These are phyloP conservation scores for Drosophila yakuba DNA, from an alignment of 1,140 invertebrate species.

Conservation along the genomic window DNA sequence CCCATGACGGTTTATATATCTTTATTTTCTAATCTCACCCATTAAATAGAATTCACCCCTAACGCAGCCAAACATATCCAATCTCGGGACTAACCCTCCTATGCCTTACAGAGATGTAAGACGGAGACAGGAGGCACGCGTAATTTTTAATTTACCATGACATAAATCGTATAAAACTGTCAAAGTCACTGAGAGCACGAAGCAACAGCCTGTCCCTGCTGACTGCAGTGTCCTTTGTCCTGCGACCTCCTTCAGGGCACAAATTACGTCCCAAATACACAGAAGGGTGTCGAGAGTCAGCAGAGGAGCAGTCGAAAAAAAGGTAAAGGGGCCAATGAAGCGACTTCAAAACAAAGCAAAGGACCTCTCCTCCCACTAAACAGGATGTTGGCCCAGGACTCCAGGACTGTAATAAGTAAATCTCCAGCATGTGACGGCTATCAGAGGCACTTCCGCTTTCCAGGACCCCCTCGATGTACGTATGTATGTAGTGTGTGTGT, in stretches of 20 bases:
- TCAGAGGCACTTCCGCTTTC: slow-evolving; percentile 72
- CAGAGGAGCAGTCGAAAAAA: slow-evolving; percentile 39
- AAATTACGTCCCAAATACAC: slow-evolving; percentile 71
- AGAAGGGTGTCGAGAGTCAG: slow-evolving; percentile 78
- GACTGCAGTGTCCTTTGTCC: slow-evolving; percentile 36
- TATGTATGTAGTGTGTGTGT: neutral
- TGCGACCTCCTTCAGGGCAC: slow-evolving; percentile 43
- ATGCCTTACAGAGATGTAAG: slow-evolving; percentile 7
- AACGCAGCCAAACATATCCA: slow-evolving; percentile 4
- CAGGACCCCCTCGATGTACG: neutral
- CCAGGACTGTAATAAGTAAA: slow-evolving; percentile 72
- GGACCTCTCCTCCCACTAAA: slow-evolving; percentile 21
- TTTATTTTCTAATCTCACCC: slow-evolving; percentile 51
- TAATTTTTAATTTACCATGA: slow-evolving; percentile 82
- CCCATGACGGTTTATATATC: slow-evolving; percentile 23
- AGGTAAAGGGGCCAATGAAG: slow-evolving; percentile 11
- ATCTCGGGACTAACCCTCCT: slow-evolving; percentile 23
- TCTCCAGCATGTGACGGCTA: slow-evolving; percentile 80
- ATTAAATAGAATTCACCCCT: slow-evolving; percentile 8
- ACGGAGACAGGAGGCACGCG: slow-evolving; percentile 55
- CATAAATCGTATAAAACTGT: slow-evolving; percentile 83
- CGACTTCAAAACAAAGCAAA: slow-evolving; percentile 66
- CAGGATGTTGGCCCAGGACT: slow-evolving; percentile 60
- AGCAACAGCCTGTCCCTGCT: slow-evolving; percentile 65
- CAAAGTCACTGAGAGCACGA: slow-evolving; percentile 79